Evolutionary conservation across 2,113 vertebrate genomes (phyloP).

Genomic region (Cyprinus carpio): DNA sequence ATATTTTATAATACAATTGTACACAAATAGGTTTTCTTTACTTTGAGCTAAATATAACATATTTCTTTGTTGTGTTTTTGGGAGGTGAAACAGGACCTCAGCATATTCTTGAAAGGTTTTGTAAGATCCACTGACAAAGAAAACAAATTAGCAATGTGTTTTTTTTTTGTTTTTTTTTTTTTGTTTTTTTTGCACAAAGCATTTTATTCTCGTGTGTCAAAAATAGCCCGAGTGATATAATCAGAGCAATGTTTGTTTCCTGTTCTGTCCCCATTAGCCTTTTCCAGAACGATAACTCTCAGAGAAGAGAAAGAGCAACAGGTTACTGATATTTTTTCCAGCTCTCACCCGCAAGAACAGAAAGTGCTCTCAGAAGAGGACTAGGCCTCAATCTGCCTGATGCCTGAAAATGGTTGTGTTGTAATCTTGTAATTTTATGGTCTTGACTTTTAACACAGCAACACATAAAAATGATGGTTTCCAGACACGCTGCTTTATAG

Average conservation of each 20-base stretch:
- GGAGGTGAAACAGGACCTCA: background rate
- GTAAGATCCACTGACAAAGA: background rate
- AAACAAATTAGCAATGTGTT: conserved; percentile 43
- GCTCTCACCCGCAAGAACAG: background rate
- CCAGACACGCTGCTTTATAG: conserved; percentile 63
- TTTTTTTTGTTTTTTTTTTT: conserved; percentile 40
- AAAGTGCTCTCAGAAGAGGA: background rate
- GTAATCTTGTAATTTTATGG: conserved; percentile 46
- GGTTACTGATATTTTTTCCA: background rate
- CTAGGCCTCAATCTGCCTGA: conserved; percentile 19
- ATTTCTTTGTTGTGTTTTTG: background rate
- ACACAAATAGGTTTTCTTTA: background rate
- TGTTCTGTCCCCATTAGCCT: conserved; percentile 44
- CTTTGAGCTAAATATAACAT: background rate
- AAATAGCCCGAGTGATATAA: conserved; percentile 49
- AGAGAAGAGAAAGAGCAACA: conserved; percentile 39
- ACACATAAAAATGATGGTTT: conserved; percentile 58
- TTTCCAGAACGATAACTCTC: conserved; percentile 26
- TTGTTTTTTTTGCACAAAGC: conserved; percentile 46
- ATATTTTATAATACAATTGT: background rate
- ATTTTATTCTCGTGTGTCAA: conserved; percentile 46
- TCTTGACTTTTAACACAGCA: conserved; percentile 51
- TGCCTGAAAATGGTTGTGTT: conserved; percentile 49
- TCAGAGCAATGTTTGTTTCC: conserved; percentile 43
- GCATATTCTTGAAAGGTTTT: background rate